Evolutionary conservation across 2,888 invertebrate genomes (phyloP), one percentile per base, ranked within the genome.

Genomic region (Rhabditoides inermis): DNA sequence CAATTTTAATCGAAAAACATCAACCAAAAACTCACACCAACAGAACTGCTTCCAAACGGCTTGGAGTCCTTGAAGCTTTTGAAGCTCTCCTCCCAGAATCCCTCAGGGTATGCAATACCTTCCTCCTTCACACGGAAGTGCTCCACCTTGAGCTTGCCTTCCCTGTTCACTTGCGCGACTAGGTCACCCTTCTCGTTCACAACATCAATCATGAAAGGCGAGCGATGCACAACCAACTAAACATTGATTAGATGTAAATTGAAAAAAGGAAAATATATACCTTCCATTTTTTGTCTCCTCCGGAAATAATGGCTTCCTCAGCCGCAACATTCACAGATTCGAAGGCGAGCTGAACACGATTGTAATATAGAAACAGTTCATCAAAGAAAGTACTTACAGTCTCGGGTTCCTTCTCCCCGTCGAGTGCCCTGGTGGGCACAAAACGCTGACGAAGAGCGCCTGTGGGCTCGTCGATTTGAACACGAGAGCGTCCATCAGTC

Each of bases 41-140:
- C 62, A 44, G 58, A 58, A 51, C 63, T 63, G n/a, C 62, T 62
- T 79, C 81, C 98, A 63, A 85, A 81, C 0, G 92, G 92, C 77
- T 95, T 98, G 54, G 85, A 84, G 79, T 99, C 98, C 62, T 87
- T 87, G 77, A 92, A 91, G 0, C 86, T 85, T 77, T 91, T 91
- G 81, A 89, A 99, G 73, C 87, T 87, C 78, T 99, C 98, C 69
- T 90, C 87, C 90, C 91, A 91, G 22, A 86, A 83, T 1, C 88
- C 88, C 12, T 89, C 85, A 4, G 76, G 75, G 51, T 71, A 69
- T 49, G 65, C 65, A 25, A 63, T 61, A 7, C 62, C 60, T 12
- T 71, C 71, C 44, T 64, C 63, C 32, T 69, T 66, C 22, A 55
- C 60, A 61, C 88, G 82, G 60, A 87, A 81, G 60, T 94, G 90